These are phyloP conservation scores for Aelia acuminata DNA, from an alignment of 2,888 invertebrate species.

Conservation along the genomic window DNA sequence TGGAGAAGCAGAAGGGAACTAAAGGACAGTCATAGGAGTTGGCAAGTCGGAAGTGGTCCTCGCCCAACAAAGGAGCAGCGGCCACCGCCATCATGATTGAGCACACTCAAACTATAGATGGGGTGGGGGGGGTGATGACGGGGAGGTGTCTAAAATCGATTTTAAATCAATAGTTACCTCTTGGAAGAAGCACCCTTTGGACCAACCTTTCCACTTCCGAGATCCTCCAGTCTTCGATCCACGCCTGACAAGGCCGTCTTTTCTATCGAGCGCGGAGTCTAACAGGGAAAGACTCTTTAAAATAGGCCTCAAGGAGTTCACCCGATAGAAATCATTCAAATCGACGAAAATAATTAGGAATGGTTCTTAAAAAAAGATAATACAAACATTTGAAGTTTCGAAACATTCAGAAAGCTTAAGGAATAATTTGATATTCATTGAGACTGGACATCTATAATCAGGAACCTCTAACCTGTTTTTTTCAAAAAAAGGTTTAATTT, in stretches of 20 bases:
- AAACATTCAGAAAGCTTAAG: too few relatives aligned
- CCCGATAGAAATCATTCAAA: background rate
- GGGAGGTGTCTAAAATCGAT: background rate
- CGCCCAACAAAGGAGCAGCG: background rate
- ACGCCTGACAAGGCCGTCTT: background rate
- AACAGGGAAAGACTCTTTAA: background rate
- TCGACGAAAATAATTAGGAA: background rate
- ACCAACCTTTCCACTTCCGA: background rate
- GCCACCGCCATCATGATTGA: background rate
- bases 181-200: background rate
- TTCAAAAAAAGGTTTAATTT: too few relatives aligned
- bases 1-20: background rate
- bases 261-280: background rate
- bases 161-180: conserved; percentile 20
- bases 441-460: too few relatives aligned
- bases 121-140: background rate
- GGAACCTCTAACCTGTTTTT: too few relatives aligned
- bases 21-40: conserved; percentile 22
- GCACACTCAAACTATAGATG: background rate
- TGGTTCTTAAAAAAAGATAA: background rate
- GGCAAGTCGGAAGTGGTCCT: conserved; percentile 18
- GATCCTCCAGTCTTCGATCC: background rate
- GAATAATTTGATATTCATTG: too few relatives aligned
- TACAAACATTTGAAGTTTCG: too few relatives aligned
- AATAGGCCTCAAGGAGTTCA: background rate